These are phyloP conservation scores for Musca domestica DNA, from an alignment of 1,140 invertebrate species.

Conservation along the genomic window DNA sequence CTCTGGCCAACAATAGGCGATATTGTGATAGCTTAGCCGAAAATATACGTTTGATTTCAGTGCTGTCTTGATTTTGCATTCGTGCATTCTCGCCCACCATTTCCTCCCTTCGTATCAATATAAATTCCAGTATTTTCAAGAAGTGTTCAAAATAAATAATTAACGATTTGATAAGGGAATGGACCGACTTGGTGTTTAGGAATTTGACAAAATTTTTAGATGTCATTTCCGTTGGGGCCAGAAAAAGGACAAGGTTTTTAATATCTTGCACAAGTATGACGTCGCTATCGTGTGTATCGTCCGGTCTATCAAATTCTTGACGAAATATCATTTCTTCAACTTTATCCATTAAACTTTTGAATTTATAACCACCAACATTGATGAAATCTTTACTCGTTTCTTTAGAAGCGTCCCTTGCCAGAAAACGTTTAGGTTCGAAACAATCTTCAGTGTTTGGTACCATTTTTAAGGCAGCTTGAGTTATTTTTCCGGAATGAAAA, in stretches of 20 bases:
- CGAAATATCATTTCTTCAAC: conserved; percentile 47
- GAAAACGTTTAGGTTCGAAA: too few species aligned
- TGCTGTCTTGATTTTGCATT: conserved; percentile 44
- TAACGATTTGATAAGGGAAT: conserved; percentile 40
- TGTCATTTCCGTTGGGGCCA: conserved; percentile 40
- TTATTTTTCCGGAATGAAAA: too few species aligned
- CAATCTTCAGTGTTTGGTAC: too few species aligned
- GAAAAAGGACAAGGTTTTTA: conserved; percentile 42
- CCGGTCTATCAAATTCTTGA: conserved; percentile 33
- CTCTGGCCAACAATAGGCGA: conserved; percentile 42
- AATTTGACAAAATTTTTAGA: conserved; percentile 39
- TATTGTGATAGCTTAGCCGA: conserved; percentile 42
- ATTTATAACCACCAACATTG: conserved; percentile 37
- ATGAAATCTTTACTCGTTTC: conserved; percentile 35
- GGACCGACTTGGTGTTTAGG: conserved; percentile 37
- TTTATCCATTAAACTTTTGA: conserved; percentile 39
- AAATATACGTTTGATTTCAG: conserved; percentile 40
- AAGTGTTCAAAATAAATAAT: conserved; percentile 51
- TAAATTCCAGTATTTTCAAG: conserved; percentile 43
- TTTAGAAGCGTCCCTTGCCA: not conserved
- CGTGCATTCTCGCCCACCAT: conserved; percentile 36
- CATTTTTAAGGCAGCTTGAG: too few species aligned
- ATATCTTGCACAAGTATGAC: conserved; percentile 44
- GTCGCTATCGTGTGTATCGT: conserved; percentile 35
- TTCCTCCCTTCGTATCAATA: conserved; percentile 45